phyloP scores from a whole-genome alignment of 1,140 invertebrate species.

The Plutomurus gul region DNA sequence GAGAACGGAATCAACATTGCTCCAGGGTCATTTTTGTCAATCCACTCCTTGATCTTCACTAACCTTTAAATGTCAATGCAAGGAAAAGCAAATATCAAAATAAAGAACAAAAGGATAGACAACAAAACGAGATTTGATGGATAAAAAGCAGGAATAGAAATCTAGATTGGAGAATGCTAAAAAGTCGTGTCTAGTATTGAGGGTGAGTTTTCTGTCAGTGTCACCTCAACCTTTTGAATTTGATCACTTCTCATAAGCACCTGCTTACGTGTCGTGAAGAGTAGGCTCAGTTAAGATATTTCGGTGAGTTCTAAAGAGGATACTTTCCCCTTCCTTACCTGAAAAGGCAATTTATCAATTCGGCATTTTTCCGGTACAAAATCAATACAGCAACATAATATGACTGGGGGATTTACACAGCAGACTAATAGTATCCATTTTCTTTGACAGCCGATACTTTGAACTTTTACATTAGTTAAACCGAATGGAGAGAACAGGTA shows the following conservation, averaged over 20 bases:
- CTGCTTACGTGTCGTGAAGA: too few relatives aligned
- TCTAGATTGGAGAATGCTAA: too few relatives aligned
- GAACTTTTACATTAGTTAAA: neutral
- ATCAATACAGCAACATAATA: neutral
- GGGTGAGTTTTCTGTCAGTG: too few relatives aligned
- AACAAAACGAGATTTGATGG: neutral
- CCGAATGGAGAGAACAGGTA: too few relatives aligned
- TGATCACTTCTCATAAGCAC: too few relatives aligned
- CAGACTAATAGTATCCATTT: neutral
- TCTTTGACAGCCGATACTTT: neutral
- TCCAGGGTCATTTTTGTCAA: slow-evolving; percentile 95
- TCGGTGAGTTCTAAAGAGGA: too few relatives aligned
- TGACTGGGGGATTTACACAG: neutral
- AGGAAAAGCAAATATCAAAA: neutral
- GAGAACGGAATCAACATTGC: slow-evolving; percentile 93
- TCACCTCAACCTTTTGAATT: too few relatives aligned
- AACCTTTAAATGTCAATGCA: slow-evolving; percentile 69
- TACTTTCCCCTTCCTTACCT: too few relatives aligned
- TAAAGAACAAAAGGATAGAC: neutral
- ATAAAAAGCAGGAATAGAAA: neutral
- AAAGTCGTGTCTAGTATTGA: too few relatives aligned
- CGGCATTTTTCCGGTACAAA: too few relatives aligned
- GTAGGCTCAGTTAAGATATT: too few relatives aligned
- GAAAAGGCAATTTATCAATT: too few relatives aligned
- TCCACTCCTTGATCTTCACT: slow-evolving; percentile 98